Percentiles rank a stretch among this genome's conserved stretches.
Evolutionary conservation across 2,113 vertebrate genomes (phyloP).

Genomic region (Platycercus adscitus): DNA sequence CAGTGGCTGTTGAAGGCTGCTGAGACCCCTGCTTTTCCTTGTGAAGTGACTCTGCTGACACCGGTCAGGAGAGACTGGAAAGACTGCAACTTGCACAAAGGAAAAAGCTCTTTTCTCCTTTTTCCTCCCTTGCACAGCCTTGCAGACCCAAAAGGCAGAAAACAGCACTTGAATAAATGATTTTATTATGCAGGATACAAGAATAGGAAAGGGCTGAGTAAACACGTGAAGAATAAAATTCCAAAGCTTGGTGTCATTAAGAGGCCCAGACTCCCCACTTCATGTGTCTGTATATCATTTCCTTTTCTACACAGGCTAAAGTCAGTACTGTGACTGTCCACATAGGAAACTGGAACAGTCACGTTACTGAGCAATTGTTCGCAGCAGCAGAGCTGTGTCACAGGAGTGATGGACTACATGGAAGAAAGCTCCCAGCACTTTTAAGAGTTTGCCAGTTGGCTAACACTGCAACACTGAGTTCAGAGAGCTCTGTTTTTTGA

Average conservation of each 20-base stretch:
- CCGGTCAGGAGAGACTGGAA: neutral
- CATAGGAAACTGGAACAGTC: constrained; percentile 18
- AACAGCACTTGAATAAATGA: neutral
- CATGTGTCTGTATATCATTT: neutral
- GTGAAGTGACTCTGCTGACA: neutral
- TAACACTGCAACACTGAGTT: accelerated
- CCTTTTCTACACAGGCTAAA: neutral
- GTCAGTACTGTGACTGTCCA: neutral
- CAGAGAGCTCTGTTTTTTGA: neutral
- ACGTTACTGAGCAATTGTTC: neutral
- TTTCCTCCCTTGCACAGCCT: neutral
- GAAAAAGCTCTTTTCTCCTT: constrained; percentile 13
- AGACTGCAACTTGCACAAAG: neutral
- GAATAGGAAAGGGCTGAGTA: constrained; percentile 60
- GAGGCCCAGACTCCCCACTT: constrained; percentile 25
- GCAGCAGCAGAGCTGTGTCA: neutral
- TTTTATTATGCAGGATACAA: constrained; percentile 36
- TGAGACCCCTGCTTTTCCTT: neutral
- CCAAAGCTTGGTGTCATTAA: constrained; percentile 41
- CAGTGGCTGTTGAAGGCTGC: neutral
- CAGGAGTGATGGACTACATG: neutral
- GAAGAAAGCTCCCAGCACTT: neutral
- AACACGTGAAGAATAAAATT: constrained; percentile 65
- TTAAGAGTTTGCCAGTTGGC: constrained; percentile 4
- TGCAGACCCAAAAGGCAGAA: neutral